Evolutionary conservation across 2,888 invertebrate genomes (phyloP), one percentile per base, ranked within the genome.

Genomic region (Lutraria lutraria): DNA sequence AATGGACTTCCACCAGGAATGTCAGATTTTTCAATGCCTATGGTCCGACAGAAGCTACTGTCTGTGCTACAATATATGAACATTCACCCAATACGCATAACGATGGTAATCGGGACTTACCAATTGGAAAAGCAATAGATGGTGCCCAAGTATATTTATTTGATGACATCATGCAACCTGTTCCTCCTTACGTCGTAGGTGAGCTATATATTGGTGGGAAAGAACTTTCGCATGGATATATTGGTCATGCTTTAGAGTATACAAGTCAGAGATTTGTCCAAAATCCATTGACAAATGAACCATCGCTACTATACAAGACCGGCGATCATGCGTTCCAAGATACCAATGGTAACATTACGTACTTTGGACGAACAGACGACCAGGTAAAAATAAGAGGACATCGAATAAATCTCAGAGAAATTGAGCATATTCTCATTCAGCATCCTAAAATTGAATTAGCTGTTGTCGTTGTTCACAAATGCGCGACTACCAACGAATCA

Each of bases 31-130:
- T 98, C 85, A 99, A 99, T 96, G 98, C 98, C 95, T 99, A 98
- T 95, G 99, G 99, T 0, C 98, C 98, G 93, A 98, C 99, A 0
- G 99, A 99, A 96, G 98, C 98, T 0, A 98, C 98, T 98, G 99
- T 98, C 0, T 99, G 98, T 95, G 98, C 99, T 3, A 98, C 98
- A 0, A 98, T 97, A 95, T 98, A 98, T 93, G 97, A 98, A 0
- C 97, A 98, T 83, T 95, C 97, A 21, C 90, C 94, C 25, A 95
- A 95, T 34, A 89, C 92, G 56, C 79, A 90, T n/a, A 93, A 93
- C 83, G 91, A 89, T 56, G 91, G 93, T 86, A 86, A 97, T 97
- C 8, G 98, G 53, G 98, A 98, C 93, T 97, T 99, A 83, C 98
- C 98, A 1, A 98, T 99, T 98, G 98, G 98, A 52, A 96, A 97